Conservation (phyloP, 1,140 invertebrate genomes). For the Orussus abietinus region DNA sequence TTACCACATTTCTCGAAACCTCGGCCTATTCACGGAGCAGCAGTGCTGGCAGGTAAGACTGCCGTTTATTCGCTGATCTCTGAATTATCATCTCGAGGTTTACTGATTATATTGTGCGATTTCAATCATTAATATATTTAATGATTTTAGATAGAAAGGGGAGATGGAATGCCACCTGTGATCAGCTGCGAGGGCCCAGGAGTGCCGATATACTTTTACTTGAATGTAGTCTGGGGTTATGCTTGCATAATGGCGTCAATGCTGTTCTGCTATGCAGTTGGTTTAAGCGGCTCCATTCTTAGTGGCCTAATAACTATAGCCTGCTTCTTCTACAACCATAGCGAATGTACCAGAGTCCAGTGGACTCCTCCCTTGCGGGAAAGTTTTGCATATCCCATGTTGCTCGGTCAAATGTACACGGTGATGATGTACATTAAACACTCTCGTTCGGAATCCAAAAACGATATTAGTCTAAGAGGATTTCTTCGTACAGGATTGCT, state of each 20-base stretch:
- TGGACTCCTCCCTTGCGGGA: conserved; percentile 83
- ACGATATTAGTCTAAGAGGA: no score
- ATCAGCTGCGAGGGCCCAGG: conserved; percentile 76
- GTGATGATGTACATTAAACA: no score
- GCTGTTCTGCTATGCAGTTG: conserved; percentile 62
- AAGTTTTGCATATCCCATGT: conserved; percentile 73
- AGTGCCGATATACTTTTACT: conserved; percentile 73
- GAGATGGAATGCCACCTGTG: conserved; percentile 59
- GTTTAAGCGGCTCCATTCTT: conserved; percentile 62
- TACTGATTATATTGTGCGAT: conserved; percentile 1
- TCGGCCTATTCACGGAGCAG: conserved; percentile 39
- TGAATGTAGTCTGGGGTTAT: conserved; percentile 64
- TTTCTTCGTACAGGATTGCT: no score
- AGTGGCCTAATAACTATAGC: conserved; percentile 67
- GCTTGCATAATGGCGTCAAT: conserved; percentile 62
- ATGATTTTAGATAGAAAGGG: conserved; percentile 58
- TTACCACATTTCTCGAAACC: conserved; percentile 54
- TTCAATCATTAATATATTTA: conserved; percentile 13
- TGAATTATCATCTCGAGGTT: neutral
- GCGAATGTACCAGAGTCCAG: conserved; percentile 73
- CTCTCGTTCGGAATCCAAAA: no score
- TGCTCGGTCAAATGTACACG: conserved; percentile 55
- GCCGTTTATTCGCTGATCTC: conserved; percentile 12
- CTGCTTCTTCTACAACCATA: conserved; percentile 77
- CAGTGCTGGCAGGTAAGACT: conserved; percentile 44